These are phyloP conservation scores for Aproaerema taeniolella DNA, from an alignment of 2,888 invertebrate genomes.

Conservation along the genomic window DNA sequence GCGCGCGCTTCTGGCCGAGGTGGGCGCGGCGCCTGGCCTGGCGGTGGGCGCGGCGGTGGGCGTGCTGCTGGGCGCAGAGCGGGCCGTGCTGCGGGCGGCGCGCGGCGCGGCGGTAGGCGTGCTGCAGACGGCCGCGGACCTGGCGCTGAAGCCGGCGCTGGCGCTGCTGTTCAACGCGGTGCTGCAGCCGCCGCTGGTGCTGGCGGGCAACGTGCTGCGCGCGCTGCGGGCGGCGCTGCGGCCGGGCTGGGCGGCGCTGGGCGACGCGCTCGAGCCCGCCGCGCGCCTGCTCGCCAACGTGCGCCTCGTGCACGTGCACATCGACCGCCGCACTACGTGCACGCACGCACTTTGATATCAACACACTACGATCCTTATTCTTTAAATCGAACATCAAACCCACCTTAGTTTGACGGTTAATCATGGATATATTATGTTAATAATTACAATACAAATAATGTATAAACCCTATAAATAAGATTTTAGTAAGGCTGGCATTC, in stretches of 20 bases:
- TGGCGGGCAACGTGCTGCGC: conserved; percentile 78
- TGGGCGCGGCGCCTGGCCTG: conserved; percentile 78
- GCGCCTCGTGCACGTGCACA: conserved; percentile 37
- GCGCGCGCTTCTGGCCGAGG: conserved; percentile 79
- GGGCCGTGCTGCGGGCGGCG: conserved; percentile 30
- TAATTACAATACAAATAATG: too few relatives aligned
- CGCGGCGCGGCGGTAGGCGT: conserved; percentile 33
- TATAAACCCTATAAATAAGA: too few relatives aligned
- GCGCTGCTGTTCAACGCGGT: conserved; percentile 82
- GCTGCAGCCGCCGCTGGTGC: conserved; percentile 82
- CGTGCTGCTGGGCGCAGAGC: conserved; percentile 51
- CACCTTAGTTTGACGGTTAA: too few relatives aligned
- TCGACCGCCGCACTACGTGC: conserved; percentile 9
- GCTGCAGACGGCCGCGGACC: conserved; percentile 69
- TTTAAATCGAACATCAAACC: too few relatives aligned
- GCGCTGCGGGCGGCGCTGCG: conserved; percentile 78
- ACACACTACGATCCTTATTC: too few relatives aligned
- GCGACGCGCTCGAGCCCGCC: conserved; percentile 37
- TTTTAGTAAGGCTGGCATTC: too few relatives aligned
- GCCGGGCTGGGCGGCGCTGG: conserved; percentile 30
- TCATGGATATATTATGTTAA: too few relatives aligned
- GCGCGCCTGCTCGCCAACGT: conserved; percentile 32
- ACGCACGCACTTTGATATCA: background rate
- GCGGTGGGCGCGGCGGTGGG: conserved; percentile 76
- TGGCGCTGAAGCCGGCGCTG: conserved; percentile 82